phyloP scores from a whole-genome alignment of 2,797 vertebrate species.

The Argya squamiceps region DNA sequence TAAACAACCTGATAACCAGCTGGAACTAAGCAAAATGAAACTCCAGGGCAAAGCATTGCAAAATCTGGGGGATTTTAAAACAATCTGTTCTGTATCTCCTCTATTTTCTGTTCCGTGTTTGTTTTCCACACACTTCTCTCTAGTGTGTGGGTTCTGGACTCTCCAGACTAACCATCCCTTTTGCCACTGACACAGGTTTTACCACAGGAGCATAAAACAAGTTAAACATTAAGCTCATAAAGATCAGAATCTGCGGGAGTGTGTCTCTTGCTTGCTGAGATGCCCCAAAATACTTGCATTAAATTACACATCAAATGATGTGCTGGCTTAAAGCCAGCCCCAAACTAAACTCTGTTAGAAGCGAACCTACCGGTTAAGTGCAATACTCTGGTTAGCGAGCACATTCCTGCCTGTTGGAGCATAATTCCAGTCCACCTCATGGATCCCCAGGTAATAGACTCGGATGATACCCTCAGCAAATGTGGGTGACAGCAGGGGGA shows the following conservation, averaged over 20 bases:
- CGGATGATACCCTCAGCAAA: conserved; percentile 47
- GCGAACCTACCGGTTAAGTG: conserved; percentile 51
- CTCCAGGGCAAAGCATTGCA: neutral
- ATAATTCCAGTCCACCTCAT: conserved; percentile 74
- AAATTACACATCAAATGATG: neutral
- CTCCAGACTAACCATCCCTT: neutral
- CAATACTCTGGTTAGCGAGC: conserved; percentile 37
- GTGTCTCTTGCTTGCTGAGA: neutral
- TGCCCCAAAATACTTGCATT: neutral
- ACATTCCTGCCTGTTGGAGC: conserved; percentile 69
- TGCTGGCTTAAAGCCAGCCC: neutral
- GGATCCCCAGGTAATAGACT: conserved; percentile 75
- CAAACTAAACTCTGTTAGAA: neutral
- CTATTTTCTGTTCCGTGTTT: neutral
- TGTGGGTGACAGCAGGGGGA: neutral
- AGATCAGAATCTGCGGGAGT: neutral
- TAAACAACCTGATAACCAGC: neutral
- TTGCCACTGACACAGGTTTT: neutral
- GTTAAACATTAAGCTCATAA: conserved; percentile 47
- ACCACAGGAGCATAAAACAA: neutral
- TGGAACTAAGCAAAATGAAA: neutral
- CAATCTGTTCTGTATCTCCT: neutral
- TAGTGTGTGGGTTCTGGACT: neutral
- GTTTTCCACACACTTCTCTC: neutral
- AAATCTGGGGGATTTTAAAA: neutral